phyloP scores from a whole-genome alignment of 2,797 vertebrate genomes.

The Propithecus perrieri region DNA sequence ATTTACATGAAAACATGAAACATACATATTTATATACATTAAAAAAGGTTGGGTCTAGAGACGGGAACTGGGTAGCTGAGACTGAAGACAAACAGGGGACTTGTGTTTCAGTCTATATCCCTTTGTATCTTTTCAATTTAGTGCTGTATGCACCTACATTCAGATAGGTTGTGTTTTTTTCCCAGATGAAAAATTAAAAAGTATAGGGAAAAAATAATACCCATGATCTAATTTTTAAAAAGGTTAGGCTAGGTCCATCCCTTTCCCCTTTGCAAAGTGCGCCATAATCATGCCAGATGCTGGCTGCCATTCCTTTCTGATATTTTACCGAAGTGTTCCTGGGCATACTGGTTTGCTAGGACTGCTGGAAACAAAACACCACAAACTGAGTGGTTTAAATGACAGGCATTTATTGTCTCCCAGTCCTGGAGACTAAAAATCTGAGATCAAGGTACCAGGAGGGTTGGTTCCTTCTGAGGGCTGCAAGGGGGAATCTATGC shows the following conservation, averaged over 20 bases:
- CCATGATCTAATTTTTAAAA: neutral
- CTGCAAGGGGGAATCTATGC: neutral
- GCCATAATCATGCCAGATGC: neutral
- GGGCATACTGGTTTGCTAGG: neutral
- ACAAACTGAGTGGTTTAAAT: neutral
- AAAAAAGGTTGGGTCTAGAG: neutral
- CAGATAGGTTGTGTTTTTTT: neutral
- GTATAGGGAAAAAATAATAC: neutral
- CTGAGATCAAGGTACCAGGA: neutral
- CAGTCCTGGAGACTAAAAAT: neutral
- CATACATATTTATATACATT: neutral
- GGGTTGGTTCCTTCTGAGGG: neutral
- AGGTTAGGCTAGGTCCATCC: neutral
- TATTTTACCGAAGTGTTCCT: neutral
- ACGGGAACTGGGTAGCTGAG: neutral
- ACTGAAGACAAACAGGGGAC: neutral
- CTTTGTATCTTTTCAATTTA: conserved; percentile 5
- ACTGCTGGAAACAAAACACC: neutral
- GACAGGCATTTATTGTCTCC: neutral
- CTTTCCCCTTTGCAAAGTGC: neutral
- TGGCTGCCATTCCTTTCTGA: neutral
- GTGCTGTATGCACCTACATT: neutral
- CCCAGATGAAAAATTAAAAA: neutral
- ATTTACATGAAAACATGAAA: neutral
- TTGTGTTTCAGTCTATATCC: neutral